These are phyloP conservation scores for Heteromormyrus szaboi DNA, from an alignment of 2,797 vertebrate genomes.

Conservation along the genomic window DNA sequence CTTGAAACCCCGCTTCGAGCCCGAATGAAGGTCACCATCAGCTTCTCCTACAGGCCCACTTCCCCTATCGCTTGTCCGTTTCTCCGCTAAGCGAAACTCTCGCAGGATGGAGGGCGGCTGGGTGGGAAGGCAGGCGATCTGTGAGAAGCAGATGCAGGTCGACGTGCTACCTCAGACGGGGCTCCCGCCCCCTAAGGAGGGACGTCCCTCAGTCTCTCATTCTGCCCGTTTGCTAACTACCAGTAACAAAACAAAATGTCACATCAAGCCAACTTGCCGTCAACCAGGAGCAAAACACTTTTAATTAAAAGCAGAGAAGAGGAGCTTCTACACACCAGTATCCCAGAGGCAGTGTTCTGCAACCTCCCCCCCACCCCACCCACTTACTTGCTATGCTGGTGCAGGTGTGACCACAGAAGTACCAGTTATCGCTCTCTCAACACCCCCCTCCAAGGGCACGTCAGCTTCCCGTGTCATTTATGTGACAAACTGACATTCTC, in stretches of 20 bases:
- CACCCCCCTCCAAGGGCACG: background rate
- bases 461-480: background rate
- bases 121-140: conserved; percentile 46
- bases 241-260: conserved; percentile 29
- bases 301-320: background rate
- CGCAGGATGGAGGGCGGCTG: conserved; percentile 45
- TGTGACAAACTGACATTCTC: background rate
- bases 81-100: conserved; percentile 17
- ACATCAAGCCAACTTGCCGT: conserved; percentile 48
- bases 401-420: conserved; percentile 64
- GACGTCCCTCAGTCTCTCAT: conserved; percentile 29
- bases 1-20: background rate
- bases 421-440: conserved; percentile 51
- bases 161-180: conserved; percentile 52
- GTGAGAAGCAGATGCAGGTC: conserved; percentile 62
- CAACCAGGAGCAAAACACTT: conserved; percentile 38
- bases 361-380: no score
- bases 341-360: conserved; percentile 34
- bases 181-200: conserved; percentile 49
- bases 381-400: conserved; percentile 15
- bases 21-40: conserved; percentile 10
- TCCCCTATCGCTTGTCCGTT: conserved; percentile 26
- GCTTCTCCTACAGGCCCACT: conserved; percentile 34
- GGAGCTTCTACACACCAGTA: conserved; percentile 46
- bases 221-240: background rate